A percentile compares a stretch with the other conserved stretches of the same genome.
phyloP scores from a whole-genome alignment of 2,113 vertebrate species.

The Xenopus tropicalis region UCB_Xtro_10.0 CM004450.2:88312501-88313000 shows the following conservation, averaged over 20 bases:
- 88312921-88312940: conserved; percentile 56
- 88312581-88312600: too few relatives aligned
- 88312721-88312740: conserved; percentile 55
- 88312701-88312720: conserved; percentile 69
- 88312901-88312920: conserved; percentile 56
- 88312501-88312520: too few relatives aligned
- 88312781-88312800: conserved; percentile 62
- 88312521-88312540: too few relatives aligned
- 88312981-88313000: conserved; percentile 48
- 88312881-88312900: conserved; percentile 47
- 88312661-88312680: neutral
- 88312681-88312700: conserved; percentile 67
- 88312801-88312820: conserved; percentile 54
- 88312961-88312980: conserved; percentile 58
- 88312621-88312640: too few relatives aligned
- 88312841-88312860: conserved; percentile 51
- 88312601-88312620: too few relatives aligned
- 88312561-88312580: too few relatives aligned
- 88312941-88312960: conserved; percentile 54
- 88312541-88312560: too few relatives aligned
- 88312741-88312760: conserved; percentile 69
- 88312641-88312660: too few relatives aligned
- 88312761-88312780: conserved; percentile 59
- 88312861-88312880: conserved; percentile 54
- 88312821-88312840: conserved; percentile 68